phyloP scores from a whole-genome alignment of 2,888 invertebrate genomes.

The Eueremaeus valkanovi region DNA sequence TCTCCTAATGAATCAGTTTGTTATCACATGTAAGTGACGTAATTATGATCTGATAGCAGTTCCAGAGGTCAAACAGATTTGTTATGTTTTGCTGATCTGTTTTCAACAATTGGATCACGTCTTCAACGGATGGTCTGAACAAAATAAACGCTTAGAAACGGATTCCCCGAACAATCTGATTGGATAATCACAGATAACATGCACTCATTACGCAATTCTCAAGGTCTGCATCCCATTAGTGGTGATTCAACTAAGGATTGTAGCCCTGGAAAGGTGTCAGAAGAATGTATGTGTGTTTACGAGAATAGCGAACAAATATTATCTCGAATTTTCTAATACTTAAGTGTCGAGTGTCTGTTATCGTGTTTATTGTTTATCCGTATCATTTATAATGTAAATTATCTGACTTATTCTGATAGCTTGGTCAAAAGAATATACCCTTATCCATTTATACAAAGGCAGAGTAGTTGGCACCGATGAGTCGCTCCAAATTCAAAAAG shows the following conservation, averaged over 20 bases:
- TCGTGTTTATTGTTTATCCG: not conserved
- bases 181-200: slow-evolving; percentile 7
- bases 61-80: slow-evolving; percentile 1
- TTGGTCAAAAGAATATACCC: too few species aligned
- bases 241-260: too few species aligned
- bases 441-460: not conserved
- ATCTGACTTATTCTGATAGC: too few species aligned
- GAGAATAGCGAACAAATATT: not conserved
- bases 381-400: not conserved
- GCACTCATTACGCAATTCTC: slow-evolving; percentile 4
- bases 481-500: not conserved
- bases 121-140: slow-evolving; percentile 1
- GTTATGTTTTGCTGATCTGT: slow-evolving; percentile 14
- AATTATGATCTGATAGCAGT: not conserved
- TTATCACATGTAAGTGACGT: slow-evolving; percentile 24
- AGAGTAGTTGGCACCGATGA: not conserved
- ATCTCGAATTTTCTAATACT: not conserved
- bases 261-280: not conserved
- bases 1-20: not conserved
- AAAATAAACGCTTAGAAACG: not conserved
- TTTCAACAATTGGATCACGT: not conserved
- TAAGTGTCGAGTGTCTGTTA: not conserved
- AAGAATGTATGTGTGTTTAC: too few species aligned
- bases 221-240: not conserved
- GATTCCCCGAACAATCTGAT: slow-evolving; percentile 13